These are phyloP conservation scores for Halesus radiatus DNA, from an alignment of 1,140 invertebrate species.

Conservation along the genomic window DNA sequence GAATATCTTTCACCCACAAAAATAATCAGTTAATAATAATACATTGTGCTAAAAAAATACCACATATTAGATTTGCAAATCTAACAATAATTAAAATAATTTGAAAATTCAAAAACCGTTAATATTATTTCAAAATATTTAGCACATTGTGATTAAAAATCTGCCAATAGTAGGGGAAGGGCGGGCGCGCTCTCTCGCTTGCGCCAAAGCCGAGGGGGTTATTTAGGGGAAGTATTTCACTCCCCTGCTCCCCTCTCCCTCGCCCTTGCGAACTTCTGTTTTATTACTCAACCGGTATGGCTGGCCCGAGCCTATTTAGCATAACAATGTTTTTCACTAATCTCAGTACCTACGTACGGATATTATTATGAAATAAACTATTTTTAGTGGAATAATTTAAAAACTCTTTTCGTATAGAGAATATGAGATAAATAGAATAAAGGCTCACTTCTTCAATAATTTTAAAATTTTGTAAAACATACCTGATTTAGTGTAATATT, in stretches of 20 bases:
- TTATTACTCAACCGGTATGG: slow-evolving; percentile 18
- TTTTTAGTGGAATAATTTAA: background rate
- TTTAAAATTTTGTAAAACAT: too few species aligned
- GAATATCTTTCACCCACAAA: too few species aligned
- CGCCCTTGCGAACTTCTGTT: background rate
- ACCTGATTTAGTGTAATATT: too few species aligned
- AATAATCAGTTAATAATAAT: too few species aligned
- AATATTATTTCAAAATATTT: slow-evolving; percentile 1
- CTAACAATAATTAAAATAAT: background rate
- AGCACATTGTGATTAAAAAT: slow-evolving; percentile 32
- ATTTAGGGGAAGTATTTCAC: slow-evolving; percentile 22
- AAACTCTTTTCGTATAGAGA: too few species aligned
- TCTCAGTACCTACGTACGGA: background rate
- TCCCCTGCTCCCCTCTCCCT: background rate
- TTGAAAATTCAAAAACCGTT: slow-evolving; percentile 13
- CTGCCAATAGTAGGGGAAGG: slow-evolving; percentile 16
- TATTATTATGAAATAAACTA: background rate
- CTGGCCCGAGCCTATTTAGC: slow-evolving; percentile 43
- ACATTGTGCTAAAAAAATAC: too few species aligned
- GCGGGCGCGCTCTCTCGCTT: slow-evolving; percentile 4
- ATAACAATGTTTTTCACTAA: slow-evolving; percentile 46
- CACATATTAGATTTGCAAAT: too few species aligned
- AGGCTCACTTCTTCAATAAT: too few species aligned
- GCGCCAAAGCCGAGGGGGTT: slow-evolving; percentile 8
- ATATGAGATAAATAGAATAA: too few species aligned